phyloP scores from a whole-genome alignment of 2,888 invertebrate species.

The Noctuana brunneofusca region DNA sequence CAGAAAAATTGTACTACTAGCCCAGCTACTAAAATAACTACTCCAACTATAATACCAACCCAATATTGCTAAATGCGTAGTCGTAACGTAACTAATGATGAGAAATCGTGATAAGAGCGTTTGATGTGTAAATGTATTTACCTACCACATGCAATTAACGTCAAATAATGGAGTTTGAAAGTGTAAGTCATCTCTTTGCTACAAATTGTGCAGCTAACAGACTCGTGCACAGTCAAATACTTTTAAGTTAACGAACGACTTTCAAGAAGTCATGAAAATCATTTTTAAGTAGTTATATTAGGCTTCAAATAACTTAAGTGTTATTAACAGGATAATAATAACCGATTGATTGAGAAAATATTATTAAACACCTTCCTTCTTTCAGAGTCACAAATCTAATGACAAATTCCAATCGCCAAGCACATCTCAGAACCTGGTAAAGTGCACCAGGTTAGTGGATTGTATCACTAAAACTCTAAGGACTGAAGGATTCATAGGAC shows the following conservation, averaged over 20 bases:
- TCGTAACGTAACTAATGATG: background rate
- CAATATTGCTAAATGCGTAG: background rate
- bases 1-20: too few species aligned
- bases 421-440: constrained; percentile 51
- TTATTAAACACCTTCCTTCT: background rate
- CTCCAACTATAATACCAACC: constrained; percentile 7
- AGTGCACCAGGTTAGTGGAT: constrained; percentile 50
- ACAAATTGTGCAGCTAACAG: too few species aligned
- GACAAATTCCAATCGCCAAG: constrained; percentile 48
- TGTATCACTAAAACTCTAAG: constrained; percentile 53
- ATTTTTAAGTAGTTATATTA: too few species aligned
- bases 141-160: background rate
- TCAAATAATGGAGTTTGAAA: background rate
- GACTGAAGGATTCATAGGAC: constrained; percentile 56
- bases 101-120: background rate
- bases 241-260: too few species aligned
- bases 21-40: too few species aligned
- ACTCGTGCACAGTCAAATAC: too few species aligned
- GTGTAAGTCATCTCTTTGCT: background rate
- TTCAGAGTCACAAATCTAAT: constrained; percentile 61
- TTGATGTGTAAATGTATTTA: background rate
- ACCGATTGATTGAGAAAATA: background rate
- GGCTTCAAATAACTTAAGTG: too few species aligned
- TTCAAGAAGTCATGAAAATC: too few species aligned
- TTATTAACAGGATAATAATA: background rate